A percentile compares a stretch with the other conserved stretches of the same genome.
These are phyloP conservation scores for Pelusios castaneus DNA, from an alignment of 2,113 vertebrate species.

Conservation along the genomic window DNA sequence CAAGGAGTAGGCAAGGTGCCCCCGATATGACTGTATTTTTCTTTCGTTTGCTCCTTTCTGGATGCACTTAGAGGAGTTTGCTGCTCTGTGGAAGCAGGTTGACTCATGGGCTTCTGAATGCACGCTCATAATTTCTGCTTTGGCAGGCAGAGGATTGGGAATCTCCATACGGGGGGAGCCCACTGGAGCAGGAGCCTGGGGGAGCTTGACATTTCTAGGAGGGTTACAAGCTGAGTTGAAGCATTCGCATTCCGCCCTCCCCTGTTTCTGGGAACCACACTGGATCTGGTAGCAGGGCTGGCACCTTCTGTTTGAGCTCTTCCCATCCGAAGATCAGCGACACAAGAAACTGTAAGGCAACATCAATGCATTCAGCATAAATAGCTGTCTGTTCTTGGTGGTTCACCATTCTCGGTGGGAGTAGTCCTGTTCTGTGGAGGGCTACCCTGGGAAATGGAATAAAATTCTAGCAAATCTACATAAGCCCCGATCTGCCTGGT, in stretches of 20 bases:
- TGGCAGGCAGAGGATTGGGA: not conserved
- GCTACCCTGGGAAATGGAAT: not conserved
- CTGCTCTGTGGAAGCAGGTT: not conserved
- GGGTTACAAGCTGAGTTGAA: not conserved
- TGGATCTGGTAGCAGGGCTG: not conserved
- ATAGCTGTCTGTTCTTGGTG: not conserved
- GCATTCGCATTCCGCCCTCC: not conserved
- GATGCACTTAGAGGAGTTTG: not conserved
- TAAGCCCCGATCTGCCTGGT: not conserved
- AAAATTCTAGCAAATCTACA: not conserved
- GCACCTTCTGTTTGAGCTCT: slow-evolving; percentile 9
- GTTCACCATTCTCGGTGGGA: not conserved
- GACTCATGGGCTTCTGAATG: not conserved
- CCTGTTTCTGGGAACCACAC: not conserved
- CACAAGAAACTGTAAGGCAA: not conserved
- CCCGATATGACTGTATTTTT: not conserved
- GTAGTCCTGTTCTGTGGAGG: not conserved
- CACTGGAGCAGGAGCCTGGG: not conserved
- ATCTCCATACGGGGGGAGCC: not conserved
- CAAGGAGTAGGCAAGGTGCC: not conserved
- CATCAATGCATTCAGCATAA: not conserved
- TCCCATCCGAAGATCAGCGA: not conserved
- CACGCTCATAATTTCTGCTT: not conserved
- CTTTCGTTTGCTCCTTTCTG: not conserved
- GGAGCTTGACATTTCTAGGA: not conserved